Conservation (phyloP, 2,888 invertebrate species). For the Platerodrilus igneus region DNA sequence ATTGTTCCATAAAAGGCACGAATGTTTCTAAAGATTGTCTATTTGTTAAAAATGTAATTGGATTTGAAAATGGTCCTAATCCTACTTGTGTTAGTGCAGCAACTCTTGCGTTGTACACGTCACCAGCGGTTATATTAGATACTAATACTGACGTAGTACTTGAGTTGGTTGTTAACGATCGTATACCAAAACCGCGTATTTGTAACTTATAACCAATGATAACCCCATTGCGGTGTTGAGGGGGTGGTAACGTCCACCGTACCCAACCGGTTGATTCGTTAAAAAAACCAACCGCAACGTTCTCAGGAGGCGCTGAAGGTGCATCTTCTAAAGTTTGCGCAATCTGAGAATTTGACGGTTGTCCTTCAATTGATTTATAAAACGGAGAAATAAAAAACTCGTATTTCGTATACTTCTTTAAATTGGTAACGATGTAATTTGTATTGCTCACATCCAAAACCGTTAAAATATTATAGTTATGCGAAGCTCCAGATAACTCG, state of each 20-base stretch:
- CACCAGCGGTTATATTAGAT: constrained; percentile 80
- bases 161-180: constrained; percentile 74
- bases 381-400: constrained; percentile 91
- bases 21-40: constrained; percentile 45
- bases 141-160: constrained; percentile 86
- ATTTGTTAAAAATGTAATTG: constrained; percentile 66
- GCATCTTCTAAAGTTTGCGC: constrained; percentile 85
- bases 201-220: constrained; percentile 84
- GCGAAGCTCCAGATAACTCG: constrained; percentile 58
- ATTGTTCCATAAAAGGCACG: constrained; percentile 55
- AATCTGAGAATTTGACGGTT: constrained; percentile 84
- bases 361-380: constrained; percentile 81
- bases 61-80: constrained; percentile 79
- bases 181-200: constrained; percentile 42
- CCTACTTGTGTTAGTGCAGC: constrained; percentile 86
- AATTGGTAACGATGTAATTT: constrained; percentile 69
- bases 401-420: constrained; percentile 83
- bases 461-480: constrained; percentile 63
- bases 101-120: constrained; percentile 81
- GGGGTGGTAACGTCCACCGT: constrained; percentile 78
- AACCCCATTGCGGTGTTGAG: constrained; percentile 70
- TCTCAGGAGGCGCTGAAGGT: constrained; percentile 75
- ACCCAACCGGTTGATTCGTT: constrained; percentile 76
- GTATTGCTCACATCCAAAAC: constrained; percentile 60
- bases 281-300: constrained; percentile 73